Evolutionary conservation across 2,113 vertebrate genomes (phyloP).

Genomic region (Arvicanthis niloticus): DNA sequence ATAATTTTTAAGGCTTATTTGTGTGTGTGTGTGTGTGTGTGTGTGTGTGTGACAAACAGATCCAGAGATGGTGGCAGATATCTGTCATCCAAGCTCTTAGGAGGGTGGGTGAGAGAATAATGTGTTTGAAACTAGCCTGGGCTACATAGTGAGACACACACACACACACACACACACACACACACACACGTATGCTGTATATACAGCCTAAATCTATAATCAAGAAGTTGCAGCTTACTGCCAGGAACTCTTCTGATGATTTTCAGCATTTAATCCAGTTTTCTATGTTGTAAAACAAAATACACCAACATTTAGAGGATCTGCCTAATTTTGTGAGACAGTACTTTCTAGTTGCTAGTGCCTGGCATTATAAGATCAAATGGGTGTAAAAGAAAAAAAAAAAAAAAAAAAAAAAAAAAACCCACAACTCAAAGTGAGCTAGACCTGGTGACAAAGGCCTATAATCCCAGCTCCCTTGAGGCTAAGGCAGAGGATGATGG

Average conservation of each 20-base stretch:
- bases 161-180: neutral
- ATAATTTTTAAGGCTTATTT: neutral
- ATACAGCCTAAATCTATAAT: neutral
- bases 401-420: too few relatives aligned
- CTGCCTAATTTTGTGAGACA: neutral
- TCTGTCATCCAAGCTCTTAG: neutral
- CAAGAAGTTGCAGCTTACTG: neutral
- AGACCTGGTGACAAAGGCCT: neutral
- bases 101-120: neutral
- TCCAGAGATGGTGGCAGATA: neutral
- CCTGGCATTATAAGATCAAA: neutral
- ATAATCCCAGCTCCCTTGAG: neutral
- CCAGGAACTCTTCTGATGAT: neutral
- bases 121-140: neutral
- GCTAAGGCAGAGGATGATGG: neutral
- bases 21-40: neutral
- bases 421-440: neutral
- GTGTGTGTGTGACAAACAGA: neutral
- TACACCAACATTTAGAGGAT: neutral
- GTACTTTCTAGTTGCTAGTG: neutral
- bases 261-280: neutral
- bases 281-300: neutral
- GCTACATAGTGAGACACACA: neutral
- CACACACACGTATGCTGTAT: neutral
- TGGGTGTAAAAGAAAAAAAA: neutral